A percentile compares a stretch with the other conserved stretches of the same genome.
Conservation (phyloP, 2,113 vertebrate species). For the Amphiprion percula region DNA sequence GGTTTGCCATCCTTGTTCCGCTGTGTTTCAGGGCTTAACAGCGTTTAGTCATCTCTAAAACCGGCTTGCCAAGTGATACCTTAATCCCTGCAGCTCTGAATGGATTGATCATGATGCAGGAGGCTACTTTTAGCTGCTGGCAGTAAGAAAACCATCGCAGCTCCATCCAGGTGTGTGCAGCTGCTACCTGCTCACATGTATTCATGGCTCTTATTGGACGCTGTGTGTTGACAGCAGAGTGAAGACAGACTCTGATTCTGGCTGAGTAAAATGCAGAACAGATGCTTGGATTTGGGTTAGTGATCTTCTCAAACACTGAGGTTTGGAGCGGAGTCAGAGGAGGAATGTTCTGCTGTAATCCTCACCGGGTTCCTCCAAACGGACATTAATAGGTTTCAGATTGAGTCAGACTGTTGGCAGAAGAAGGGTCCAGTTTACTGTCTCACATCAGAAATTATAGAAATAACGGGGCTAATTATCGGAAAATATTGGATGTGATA, state of each 20-base stretch:
- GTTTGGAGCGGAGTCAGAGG: not conserved
- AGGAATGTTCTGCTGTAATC: conserved; percentile 8
- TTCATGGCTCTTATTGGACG: not conserved
- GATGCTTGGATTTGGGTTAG: conserved; percentile 44
- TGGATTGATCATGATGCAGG: conserved; percentile 53
- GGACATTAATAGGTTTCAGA: conserved; percentile 12
- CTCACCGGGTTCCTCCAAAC: not conserved
- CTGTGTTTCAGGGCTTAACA: conserved; percentile 63
- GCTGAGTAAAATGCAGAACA: conserved; percentile 31
- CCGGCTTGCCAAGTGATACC: conserved; percentile 68
- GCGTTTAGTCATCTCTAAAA: conserved; percentile 70
- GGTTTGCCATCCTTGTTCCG: conserved; percentile 4
- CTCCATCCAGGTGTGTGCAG: conserved; percentile 20
- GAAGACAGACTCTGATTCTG: conserved; percentile 5
- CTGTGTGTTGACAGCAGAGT: not conserved
- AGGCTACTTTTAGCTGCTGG: conserved; percentile 51
- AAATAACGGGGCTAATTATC: no score
- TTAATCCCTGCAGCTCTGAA: conserved; percentile 62
- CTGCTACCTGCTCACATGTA: not conserved
- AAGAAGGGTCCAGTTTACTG: no score
- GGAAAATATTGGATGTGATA: no score
- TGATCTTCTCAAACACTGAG: conserved; percentile 22
- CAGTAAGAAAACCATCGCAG: not conserved
- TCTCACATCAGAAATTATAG: no score
- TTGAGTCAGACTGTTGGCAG: conserved; percentile 1